These are phyloP conservation scores for Chrysemys picta DNA, from an alignment of 2,113 vertebrate genomes.

Conservation along the genomic window DNA sequence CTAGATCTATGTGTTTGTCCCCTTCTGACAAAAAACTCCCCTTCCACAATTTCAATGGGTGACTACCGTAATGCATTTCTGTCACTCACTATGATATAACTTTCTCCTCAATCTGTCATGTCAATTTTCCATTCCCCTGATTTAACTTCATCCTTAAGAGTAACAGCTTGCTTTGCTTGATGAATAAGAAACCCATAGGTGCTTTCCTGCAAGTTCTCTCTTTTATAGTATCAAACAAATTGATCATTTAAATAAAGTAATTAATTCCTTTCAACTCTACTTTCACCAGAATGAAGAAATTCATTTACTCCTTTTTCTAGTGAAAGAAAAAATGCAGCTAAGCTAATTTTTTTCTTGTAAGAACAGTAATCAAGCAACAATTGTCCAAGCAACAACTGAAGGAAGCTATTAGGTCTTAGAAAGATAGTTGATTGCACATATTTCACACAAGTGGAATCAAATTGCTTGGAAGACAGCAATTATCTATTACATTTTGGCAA, in stretches of 20 bases:
- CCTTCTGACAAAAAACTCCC: background rate
- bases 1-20: background rate
- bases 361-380: background rate
- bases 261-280: background rate
- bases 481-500: slow-evolving; percentile 39
- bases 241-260: background rate
- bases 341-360: background rate
- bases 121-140: background rate
- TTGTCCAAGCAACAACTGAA: slow-evolving; percentile 10
- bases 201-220: background rate
- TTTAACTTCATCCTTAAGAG: slow-evolving; percentile 6
- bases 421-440: slow-evolving; percentile 23
- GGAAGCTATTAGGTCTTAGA: slow-evolving; percentile 1
- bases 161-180: slow-evolving; percentile 2
- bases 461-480: slow-evolving; percentile 25
- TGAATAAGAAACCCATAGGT: slow-evolving; percentile 4
- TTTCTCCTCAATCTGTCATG: background rate
- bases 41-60: background rate
- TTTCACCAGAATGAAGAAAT: slow-evolving; percentile 15
- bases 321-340: slow-evolving; percentile 13
- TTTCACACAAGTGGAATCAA: background rate
- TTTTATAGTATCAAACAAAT: background rate
- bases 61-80: background rate
- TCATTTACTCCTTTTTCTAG: background rate
- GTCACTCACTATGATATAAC: background rate